phyloP scores from a whole-genome alignment of 2,888 invertebrate genomes.

The Acanthopleura granulata region DNA sequence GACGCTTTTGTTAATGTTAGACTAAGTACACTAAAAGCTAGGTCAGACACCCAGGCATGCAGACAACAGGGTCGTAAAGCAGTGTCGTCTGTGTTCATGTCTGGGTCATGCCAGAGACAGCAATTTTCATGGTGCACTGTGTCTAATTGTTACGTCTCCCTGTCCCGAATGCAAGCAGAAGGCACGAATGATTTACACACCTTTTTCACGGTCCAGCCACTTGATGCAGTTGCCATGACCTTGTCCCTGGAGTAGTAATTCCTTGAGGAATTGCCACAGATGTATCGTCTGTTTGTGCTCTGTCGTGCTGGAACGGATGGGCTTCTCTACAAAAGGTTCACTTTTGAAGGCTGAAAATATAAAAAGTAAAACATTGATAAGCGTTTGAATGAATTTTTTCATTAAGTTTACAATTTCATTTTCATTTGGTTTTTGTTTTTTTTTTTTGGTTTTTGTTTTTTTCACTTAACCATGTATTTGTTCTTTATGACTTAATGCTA shows the following conservation, averaged over 20 bases:
- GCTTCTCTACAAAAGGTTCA: background rate
- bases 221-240: slow-evolving; percentile 94
- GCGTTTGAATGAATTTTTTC: too few relatives aligned
- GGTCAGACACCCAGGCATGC: too few relatives aligned
- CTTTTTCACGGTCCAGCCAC: slow-evolving; percentile 94
- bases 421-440: background rate
- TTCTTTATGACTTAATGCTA: too few relatives aligned
- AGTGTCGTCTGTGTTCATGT: too few relatives aligned
- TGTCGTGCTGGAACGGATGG: background rate
- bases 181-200: slow-evolving; percentile 63
- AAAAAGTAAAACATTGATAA: too few relatives aligned
- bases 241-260: slow-evolving; percentile 89
- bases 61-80: too few relatives aligned
- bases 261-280: slow-evolving; percentile 98
- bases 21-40: too few relatives aligned
- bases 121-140: background rate
- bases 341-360: background rate
- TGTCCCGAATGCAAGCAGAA: too few relatives aligned
- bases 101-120: too few relatives aligned
- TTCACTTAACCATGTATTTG: background rate
- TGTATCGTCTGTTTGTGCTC: slow-evolving; percentile 78
- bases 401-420: too few relatives aligned
- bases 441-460: background rate
- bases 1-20: too few relatives aligned
- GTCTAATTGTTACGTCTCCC: too few relatives aligned